These are phyloP conservation scores for Micrasema minimum DNA, from an alignment of 1,140 invertebrate species.

Conservation along the genomic window DNA sequence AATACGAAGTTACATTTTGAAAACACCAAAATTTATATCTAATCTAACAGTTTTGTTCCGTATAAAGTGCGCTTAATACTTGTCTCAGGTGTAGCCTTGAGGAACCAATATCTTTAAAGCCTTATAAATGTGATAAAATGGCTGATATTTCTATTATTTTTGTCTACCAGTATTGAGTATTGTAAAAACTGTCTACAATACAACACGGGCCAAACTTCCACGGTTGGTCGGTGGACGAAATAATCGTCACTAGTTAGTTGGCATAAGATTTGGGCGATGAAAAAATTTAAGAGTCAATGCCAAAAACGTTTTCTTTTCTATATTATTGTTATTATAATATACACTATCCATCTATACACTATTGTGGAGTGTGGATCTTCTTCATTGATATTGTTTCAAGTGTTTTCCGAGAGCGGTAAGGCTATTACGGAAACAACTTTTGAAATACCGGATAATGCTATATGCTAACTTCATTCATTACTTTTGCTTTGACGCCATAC, in stretches of 20 bases:
- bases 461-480: neutral
- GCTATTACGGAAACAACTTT: neutral
- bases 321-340: neutral
- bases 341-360: neutral
- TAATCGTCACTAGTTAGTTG: slow-evolving; percentile 18
- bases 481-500: too few relatives aligned
- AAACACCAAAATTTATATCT: too few relatives aligned
- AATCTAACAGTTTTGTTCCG: too few relatives aligned
- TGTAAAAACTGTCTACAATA: neutral
- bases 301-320: neutral
- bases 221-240: slow-evolving; percentile 9
- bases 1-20: too few relatives aligned
- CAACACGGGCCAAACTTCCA: neutral
- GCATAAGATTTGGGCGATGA: neutral
- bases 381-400: neutral
- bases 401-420: neutral
- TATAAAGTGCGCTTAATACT: too few relatives aligned
- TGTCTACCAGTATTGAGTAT: neutral
- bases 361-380: neutral
- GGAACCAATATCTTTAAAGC: too few relatives aligned
- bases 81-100: too few relatives aligned
- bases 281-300: slow-evolving; percentile 3
- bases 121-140: too few relatives aligned
- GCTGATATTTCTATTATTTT: neutral
- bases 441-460: neutral